Conservation (phyloP, 2,113 vertebrate species). For the Leucoraja erinaceus region DNA sequence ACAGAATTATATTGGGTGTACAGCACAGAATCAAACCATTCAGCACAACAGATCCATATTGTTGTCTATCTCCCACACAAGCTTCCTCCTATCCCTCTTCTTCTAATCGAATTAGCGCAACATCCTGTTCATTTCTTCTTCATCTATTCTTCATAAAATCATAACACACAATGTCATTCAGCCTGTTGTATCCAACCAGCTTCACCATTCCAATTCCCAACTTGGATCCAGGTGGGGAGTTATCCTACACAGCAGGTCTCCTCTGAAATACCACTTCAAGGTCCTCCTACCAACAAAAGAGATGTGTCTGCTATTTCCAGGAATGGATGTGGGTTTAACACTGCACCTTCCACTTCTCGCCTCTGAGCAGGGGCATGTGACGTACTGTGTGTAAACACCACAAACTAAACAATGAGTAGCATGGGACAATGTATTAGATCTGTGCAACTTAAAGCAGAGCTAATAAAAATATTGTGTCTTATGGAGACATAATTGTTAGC, state of each 20-base stretch:
- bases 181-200: not conserved
- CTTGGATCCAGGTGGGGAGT: not conserved
- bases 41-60: not conserved
- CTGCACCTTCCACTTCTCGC: not conserved
- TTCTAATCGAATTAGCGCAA: not conserved
- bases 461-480: constrained; percentile 30
- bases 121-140: not conserved
- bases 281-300: not conserved
- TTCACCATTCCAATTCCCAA: not conserved
- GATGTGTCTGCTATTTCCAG: not conserved
- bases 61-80: too few species aligned
- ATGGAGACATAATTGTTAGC: constrained; percentile 24
- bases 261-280: not conserved
- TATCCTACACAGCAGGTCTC: not conserved
- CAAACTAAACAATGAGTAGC: not conserved
- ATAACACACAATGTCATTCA: too few species aligned
- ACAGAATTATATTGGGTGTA: not conserved
- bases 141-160: too few species aligned
- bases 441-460: not conserved
- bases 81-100: not conserved
- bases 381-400: not conserved
- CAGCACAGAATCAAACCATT: not conserved
- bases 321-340: not conserved
- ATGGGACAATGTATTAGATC: not conserved
- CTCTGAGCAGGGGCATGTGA: not conserved